These are phyloP conservation scores for Triplophysa dalaica DNA, from an alignment of 2,113 vertebrate genomes.

Conservation along the genomic window DNA sequence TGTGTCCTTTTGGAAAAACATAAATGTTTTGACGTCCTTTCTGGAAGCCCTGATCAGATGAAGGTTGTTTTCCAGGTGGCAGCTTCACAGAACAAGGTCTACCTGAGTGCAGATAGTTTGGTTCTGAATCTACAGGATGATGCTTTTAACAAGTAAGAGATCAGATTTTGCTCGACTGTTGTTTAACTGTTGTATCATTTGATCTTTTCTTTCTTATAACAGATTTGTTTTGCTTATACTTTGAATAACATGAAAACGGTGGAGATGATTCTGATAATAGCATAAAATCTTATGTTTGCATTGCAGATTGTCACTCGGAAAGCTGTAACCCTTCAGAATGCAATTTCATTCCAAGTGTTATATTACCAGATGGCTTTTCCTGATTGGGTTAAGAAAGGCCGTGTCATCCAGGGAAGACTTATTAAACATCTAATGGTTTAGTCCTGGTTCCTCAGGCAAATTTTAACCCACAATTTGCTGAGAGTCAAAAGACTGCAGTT, in stretches of 20 bases:
- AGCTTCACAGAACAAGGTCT: conserved; percentile 88
- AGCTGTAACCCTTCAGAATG: conserved; percentile 47
- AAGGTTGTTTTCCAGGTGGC: conserved; percentile 75
- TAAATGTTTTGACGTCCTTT: conserved; percentile 1
- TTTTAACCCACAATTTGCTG: conserved; percentile 19
- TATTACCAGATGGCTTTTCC: conserved; percentile 22
- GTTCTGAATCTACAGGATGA: conserved; percentile 90
- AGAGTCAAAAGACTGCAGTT: conserved; percentile 2
- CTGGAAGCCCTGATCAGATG: background rate
- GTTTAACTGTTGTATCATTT: background rate
- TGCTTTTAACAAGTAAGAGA: conserved; percentile 81
- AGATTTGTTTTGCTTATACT: background rate
- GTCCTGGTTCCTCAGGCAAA: background rate
- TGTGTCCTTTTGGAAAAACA: background rate
- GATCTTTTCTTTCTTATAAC: background rate
- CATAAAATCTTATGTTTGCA: background rate
- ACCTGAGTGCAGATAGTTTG: conserved; percentile 88
- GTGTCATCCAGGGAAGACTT: conserved; percentile 28
- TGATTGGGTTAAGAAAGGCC: conserved; percentile 21
- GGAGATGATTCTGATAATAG: background rate
- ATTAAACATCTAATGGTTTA: conserved; percentile 1
- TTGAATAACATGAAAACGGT: background rate
- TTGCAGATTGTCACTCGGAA: conserved; percentile 58
- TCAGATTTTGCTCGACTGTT: background rate
- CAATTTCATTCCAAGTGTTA: conserved; percentile 10